These are phyloP conservation scores for Xylota sylvarum DNA, from an alignment of 2,888 invertebrate genomes.

Conservation along the genomic window DNA sequence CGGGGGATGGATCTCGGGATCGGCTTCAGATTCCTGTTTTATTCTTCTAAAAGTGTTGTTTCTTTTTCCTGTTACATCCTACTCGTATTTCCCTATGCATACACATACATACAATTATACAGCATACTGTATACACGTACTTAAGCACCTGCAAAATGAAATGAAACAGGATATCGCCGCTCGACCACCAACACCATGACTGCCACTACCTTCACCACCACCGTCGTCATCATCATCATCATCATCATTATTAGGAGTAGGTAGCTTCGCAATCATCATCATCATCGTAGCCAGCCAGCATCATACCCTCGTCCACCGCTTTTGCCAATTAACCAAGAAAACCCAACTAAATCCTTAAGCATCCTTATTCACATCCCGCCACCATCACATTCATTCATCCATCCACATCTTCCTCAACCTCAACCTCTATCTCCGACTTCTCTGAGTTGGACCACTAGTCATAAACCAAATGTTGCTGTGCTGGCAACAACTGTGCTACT, in stretches of 20 bases:
- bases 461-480: slow-evolving; percentile 77
- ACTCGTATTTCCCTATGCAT: background rate
- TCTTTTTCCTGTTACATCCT: background rate
- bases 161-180: slow-evolving; percentile 71
- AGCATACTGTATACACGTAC: slow-evolving; percentile 34
- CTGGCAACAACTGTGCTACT: slow-evolving; percentile 71
- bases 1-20: background rate
- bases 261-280: slow-evolving; percentile 68
- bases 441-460: slow-evolving; percentile 75
- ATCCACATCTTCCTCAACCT: slow-evolving; percentile 52
- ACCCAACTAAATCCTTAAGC: slow-evolving; percentile 77
- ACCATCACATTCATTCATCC: slow-evolving; percentile 72
- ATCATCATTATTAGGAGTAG: slow-evolving; percentile 56
- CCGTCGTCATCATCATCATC: slow-evolving; percentile 25
- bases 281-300: slow-evolving; percentile 38
- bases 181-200: slow-evolving; percentile 59
- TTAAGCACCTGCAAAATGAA: slow-evolving; percentile 70
- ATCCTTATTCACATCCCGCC: slow-evolving; percentile 77
- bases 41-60: slow-evolving; percentile 9
- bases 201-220: slow-evolving; percentile 24
- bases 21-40: slow-evolving; percentile 3
- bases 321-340: slow-evolving; percentile 77
- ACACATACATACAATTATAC: background rate
- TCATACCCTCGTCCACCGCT: slow-evolving; percentile 62
- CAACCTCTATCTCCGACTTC: slow-evolving; percentile 28